A percentile compares a stretch with the other conserved stretches of the same genome.
Evolutionary conservation across 2,888 invertebrate species (phyloP).

Genomic region (Pammene aurita): DNA sequence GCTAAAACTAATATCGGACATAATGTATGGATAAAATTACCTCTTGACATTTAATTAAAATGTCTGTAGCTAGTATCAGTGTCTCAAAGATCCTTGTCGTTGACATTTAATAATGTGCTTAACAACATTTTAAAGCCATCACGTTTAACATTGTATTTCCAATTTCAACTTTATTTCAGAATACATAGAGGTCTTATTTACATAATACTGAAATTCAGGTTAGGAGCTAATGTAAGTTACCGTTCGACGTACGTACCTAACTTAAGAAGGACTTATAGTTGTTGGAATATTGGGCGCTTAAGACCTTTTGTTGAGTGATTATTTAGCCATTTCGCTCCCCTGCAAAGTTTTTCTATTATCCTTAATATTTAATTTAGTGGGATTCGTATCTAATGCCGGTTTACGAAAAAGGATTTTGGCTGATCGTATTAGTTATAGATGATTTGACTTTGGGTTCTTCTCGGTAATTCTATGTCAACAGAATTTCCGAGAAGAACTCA

Average conservation of each 20-base stretch:
- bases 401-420: conserved; percentile 47
- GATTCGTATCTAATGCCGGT: conserved; percentile 57
- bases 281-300: neutral
- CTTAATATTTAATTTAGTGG: conserved; percentile 65
- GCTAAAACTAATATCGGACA: neutral
- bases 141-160: neutral
- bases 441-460: conserved; percentile 44
- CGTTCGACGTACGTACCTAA: neutral
- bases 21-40: neutral
- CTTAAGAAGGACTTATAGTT: conserved; percentile 1
- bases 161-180: neutral
- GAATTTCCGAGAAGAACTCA: conserved; percentile 32
- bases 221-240: neutral
- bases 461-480: neutral
- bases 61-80: conserved; percentile 15
- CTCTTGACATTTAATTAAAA: conserved; percentile 21
- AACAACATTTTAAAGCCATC: neutral
- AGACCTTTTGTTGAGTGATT: conserved; percentile 17
- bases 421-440: conserved; percentile 47
- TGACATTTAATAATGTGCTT: conserved; percentile 22
- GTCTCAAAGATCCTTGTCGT: conserved; percentile 8
- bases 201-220: too few species aligned
- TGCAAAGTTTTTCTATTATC: conserved; percentile 63
- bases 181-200: neutral
- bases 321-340: conserved; percentile 45